Percentiles rank a stretch among this genome's conserved stretches.
Conservation (phyloP, 2,113 vertebrate genomes). For the Neogale vison region DNA sequence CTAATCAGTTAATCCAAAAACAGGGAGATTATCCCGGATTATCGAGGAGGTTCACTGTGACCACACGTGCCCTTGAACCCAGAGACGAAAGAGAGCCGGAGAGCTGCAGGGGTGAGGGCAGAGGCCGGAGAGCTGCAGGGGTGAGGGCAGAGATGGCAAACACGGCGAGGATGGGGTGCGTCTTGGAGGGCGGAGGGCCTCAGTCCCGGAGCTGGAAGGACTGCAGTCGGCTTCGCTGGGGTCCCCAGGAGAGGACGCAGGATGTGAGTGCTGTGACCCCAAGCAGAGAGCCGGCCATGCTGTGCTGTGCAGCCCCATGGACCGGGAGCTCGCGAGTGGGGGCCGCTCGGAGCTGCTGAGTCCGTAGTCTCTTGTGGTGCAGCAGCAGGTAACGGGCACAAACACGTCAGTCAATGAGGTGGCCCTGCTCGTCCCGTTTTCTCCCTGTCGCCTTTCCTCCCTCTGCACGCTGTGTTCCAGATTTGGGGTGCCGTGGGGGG, state of each 20-base stretch:
- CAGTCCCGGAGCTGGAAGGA: background rate
- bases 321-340: fast-evolving
- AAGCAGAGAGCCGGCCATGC: background rate
- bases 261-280: background rate
- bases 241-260: too few relatives aligned
- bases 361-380: fast-evolving
- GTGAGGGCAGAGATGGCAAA: background rate
- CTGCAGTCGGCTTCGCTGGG: background rate
- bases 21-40: background rate
- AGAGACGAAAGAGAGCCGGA: background rate
- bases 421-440: fast-evolving
- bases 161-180: fast-evolving
- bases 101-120: background rate
- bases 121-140: background rate
- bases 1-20: background rate
- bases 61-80: background rate
- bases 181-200: background rate
- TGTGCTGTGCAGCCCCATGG: background rate
- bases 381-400: fast-evolving
- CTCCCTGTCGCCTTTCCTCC: too few relatives aligned
- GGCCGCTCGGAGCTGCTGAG: fast-evolving
- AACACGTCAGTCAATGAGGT: fast-evolving
- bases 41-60: background rate
- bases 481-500: background rate
- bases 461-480: background rate